Conservation (phyloP, 1,140 invertebrate genomes). For the Leptopilina boulardi region DNA sequence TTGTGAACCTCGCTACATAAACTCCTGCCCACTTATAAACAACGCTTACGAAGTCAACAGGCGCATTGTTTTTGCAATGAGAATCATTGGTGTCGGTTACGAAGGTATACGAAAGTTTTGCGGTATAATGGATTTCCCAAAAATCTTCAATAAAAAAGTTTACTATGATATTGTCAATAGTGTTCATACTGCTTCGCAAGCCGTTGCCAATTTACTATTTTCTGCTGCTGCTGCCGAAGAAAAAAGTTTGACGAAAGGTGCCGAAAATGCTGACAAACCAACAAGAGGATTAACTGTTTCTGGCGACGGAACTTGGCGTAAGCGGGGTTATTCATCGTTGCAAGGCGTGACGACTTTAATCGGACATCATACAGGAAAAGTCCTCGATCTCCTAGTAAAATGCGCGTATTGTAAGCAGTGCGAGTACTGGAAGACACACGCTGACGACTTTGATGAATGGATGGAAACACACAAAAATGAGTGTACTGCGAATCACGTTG, state of each 20-base stretch:
- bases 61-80: conserved; percentile 36
- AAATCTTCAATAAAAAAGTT: conserved; percentile 22
- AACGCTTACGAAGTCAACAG: conserved; percentile 37
- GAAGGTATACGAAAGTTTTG: conserved; percentile 16
- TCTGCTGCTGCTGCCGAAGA: conserved; percentile 37
- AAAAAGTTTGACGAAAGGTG: conserved; percentile 38
- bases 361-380: conserved; percentile 42
- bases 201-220: conserved; percentile 33
- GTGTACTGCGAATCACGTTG: conserved; percentile 48
- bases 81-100: conserved; percentile 40
- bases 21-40: not conserved
- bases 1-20: not conserved
- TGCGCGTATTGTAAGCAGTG: conserved; percentile 44
- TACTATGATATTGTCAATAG: conserved; percentile 36
- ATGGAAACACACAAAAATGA: conserved; percentile 39
- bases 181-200: conserved; percentile 33
- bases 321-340: conserved; percentile 47
- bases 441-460: conserved; percentile 37
- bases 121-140: conserved; percentile 41
- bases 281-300: conserved; percentile 33
- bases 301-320: conserved; percentile 46
- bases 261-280: too few species aligned
- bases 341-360: conserved; percentile 47
- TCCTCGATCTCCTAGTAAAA: conserved; percentile 44
- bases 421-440: conserved; percentile 34